phyloP scores from a whole-genome alignment of 2,113 vertebrate genomes.

The Dromas ardeola region DNA sequence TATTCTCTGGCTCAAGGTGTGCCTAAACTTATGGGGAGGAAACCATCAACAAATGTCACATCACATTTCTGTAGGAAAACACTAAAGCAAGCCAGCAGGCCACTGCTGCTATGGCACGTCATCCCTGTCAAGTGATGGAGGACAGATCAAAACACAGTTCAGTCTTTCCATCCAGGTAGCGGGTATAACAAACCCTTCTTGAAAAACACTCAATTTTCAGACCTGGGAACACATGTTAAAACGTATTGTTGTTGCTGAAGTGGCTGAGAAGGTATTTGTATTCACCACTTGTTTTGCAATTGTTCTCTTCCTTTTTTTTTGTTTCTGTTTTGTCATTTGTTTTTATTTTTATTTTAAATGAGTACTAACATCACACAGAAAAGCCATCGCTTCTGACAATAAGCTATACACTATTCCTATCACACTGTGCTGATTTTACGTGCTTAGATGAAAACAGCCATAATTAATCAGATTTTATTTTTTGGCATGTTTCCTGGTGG shows the following conservation, averaged over 20 bases:
- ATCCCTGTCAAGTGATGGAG: not conserved
- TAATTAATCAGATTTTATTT: conserved; percentile 55
- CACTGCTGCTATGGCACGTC: not conserved
- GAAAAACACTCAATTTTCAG: not conserved
- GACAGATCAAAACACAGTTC: not conserved
- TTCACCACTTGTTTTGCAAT: not conserved
- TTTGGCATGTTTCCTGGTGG: conserved; percentile 25
- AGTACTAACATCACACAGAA: not conserved
- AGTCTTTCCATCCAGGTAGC: not conserved
- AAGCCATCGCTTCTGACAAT: not conserved
- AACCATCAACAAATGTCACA: not conserved
- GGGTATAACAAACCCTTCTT: not conserved
- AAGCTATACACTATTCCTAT: not conserved
- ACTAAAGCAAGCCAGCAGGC: not conserved
- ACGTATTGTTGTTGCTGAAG: not conserved
- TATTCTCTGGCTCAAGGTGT: not conserved
- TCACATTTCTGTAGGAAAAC: not conserved
- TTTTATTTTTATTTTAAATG: not conserved
- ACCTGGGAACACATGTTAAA: not conserved
- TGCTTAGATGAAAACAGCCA: conserved; percentile 27
- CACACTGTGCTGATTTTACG: conserved; percentile 36
- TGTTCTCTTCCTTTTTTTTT: not conserved
- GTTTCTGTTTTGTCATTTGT: not conserved
- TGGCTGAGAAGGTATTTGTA: not conserved
- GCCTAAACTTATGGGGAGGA: not conserved